Evolutionary conservation across 1,140 invertebrate genomes (phyloP).

Genomic region (Drosophila triauraria): DNA sequence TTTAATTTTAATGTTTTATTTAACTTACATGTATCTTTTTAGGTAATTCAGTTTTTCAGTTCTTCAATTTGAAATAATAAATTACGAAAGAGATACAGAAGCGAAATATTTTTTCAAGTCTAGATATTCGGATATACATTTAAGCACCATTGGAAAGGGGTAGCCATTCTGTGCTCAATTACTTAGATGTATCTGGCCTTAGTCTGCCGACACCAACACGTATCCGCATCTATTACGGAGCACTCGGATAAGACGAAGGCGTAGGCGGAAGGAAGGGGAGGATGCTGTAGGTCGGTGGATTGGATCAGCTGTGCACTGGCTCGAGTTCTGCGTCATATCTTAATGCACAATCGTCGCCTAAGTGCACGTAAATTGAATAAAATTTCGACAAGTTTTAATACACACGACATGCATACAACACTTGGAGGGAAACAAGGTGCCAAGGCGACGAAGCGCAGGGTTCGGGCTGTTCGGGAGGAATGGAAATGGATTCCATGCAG

Average conservation of each 20-base stretch:
- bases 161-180: conserved; percentile 26
- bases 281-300: not conserved
- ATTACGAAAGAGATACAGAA: no score
- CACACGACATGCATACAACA: conserved; percentile 68
- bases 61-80: no score
- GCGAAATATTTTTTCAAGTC: not conserved
- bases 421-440: conserved; percentile 25
- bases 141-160: conserved; percentile 1
- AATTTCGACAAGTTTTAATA: conserved; percentile 83
- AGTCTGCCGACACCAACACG: conserved; percentile 22
- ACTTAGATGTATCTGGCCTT: conserved; percentile 17
- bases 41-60: no score
- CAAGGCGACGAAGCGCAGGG: no score
- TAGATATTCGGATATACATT: not conserved
- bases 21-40: no score
- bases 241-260: conserved; percentile 2
- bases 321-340: conserved; percentile 72
- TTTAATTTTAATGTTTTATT: no score
- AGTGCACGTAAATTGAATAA: conserved; percentile 83
- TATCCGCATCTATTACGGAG: conserved; percentile 35
- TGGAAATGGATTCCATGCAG: conserved; percentile 28
- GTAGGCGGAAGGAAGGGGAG: not conserved
- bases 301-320: conserved; percentile 45
- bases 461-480: not conserved
- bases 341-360: conserved; percentile 82